Percentiles rank a stretch among this genome's conserved stretches.
Conservation (phyloP, 2,113 vertebrate species). For the Odontophorus gujanensis region DNA sequence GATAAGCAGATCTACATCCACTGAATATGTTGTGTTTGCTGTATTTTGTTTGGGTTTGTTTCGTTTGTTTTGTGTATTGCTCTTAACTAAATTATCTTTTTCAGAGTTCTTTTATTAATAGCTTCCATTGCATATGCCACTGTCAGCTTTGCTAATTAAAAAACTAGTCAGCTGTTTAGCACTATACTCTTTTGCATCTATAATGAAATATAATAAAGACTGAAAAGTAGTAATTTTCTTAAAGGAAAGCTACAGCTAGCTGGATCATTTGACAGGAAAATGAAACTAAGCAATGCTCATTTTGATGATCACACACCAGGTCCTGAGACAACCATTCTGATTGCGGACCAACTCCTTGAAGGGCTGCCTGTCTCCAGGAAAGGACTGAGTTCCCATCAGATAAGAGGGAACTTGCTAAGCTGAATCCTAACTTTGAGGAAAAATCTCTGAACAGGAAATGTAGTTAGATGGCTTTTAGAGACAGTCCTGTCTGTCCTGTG, state of each 20-base stretch:
- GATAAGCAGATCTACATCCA: neutral
- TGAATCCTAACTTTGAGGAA: neutral
- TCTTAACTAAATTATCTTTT: neutral
- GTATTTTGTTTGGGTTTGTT: neutral
- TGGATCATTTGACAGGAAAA: slow-evolving; percentile 29
- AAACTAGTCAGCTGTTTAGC: neutral
- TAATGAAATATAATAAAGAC: neutral
- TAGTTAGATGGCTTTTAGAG: neutral
- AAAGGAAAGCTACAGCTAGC: neutral
- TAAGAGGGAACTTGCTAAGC: neutral
- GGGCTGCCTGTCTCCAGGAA: neutral
- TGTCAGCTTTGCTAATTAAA: neutral
- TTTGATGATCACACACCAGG: neutral
- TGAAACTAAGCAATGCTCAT: neutral
- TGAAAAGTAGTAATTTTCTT: slow-evolving; percentile 8
- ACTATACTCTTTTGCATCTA: neutral
- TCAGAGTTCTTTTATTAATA: neutral
- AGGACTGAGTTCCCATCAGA: neutral
- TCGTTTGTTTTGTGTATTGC: neutral
- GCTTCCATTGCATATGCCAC: neutral
- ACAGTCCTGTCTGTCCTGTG: neutral
- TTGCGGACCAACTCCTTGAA: neutral
- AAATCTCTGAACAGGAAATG: neutral
- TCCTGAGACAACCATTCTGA: neutral
- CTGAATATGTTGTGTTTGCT: neutral